Percentiles rank a stretch among this genome's conserved stretches.
These are phyloP conservation scores for Cerastis leucographa DNA, from an alignment of 2,888 invertebrate genomes.

Conservation along the genomic window DNA sequence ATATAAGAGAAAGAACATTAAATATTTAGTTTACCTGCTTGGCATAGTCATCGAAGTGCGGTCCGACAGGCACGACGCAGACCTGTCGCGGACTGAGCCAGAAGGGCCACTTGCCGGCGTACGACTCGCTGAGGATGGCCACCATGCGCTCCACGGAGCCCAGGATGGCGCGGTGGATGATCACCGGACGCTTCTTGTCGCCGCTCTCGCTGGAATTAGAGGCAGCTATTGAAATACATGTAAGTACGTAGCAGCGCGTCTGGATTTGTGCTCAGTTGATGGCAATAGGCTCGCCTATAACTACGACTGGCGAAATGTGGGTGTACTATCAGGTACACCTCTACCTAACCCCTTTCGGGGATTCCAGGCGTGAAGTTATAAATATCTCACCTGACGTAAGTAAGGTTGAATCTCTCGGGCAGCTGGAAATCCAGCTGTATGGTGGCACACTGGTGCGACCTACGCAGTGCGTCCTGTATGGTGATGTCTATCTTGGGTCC, in stretches of 20 bases:
- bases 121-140: slow-evolving; percentile 98
- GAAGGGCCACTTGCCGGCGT: slow-evolving; percentile 99
- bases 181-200: slow-evolving; percentile 98
- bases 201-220: slow-evolving; percentile 93
- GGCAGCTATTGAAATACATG: neutral
- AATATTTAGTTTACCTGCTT: slow-evolving; percentile 89
- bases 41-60: slow-evolving; percentile 97
- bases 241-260: no score
- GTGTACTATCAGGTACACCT: no score
- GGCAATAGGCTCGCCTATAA: no score
- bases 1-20: neutral
- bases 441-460: slow-evolving; percentile 98
- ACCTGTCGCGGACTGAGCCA: slow-evolving; percentile 99
- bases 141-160: slow-evolving; percentile 99
- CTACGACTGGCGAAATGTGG: no score
- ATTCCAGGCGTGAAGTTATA: no score
- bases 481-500: slow-evolving; percentile 99
- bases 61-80: slow-evolving; percentile 97
- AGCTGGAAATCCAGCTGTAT: slow-evolving; percentile 99
- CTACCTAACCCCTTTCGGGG: no score
- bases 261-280: no score
- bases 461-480: slow-evolving; percentile 97
- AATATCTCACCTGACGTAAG: slow-evolving; percentile 91
- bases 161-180: slow-evolving; percentile 98
- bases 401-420: slow-evolving; percentile 97